These are phyloP conservation scores for Pangasius krempfi DNA, from an alignment of 2,797 vertebrate species.

Conservation along the genomic window DNA sequence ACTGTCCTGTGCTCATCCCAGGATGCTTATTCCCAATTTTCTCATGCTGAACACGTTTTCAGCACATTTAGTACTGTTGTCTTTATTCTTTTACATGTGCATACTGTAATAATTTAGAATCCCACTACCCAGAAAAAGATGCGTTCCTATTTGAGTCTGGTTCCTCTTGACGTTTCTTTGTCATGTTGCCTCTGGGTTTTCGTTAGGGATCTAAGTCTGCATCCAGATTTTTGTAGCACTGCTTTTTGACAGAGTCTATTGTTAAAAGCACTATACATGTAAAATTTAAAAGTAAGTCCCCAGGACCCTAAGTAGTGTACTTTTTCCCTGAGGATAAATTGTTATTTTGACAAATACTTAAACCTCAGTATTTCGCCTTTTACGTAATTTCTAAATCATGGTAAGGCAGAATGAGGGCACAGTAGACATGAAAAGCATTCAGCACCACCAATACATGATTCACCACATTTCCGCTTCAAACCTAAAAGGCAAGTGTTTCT, in stretches of 20 bases:
- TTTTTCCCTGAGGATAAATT: neutral
- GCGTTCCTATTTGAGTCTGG: neutral
- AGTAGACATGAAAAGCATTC: neutral
- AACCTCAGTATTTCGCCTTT: neutral
- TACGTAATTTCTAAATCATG: neutral
- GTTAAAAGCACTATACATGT: neutral
- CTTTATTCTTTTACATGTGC: neutral
- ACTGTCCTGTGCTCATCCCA: no score
- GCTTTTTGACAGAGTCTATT: no score
- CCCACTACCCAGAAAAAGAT: neutral
- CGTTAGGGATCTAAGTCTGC: neutral
- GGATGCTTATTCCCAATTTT: no score
- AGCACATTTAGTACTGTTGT: no score
- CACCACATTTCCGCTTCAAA: neutral
- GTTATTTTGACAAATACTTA: neutral
- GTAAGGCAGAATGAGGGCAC: neutral
- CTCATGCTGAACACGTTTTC: no score
- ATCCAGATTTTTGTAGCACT: neutral
- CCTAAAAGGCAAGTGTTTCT: neutral
- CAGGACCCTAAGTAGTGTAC: neutral
- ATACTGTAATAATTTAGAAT: neutral
- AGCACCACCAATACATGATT: neutral
- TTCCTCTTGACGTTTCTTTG: neutral
- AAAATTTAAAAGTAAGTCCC: neutral
- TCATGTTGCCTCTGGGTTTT: neutral